A percentile compares a stretch with the other conserved stretches of the same genome.
Evolutionary conservation across 2,797 vertebrate species (phyloP).

Genomic region (Sebastes nivosus): DNA sequence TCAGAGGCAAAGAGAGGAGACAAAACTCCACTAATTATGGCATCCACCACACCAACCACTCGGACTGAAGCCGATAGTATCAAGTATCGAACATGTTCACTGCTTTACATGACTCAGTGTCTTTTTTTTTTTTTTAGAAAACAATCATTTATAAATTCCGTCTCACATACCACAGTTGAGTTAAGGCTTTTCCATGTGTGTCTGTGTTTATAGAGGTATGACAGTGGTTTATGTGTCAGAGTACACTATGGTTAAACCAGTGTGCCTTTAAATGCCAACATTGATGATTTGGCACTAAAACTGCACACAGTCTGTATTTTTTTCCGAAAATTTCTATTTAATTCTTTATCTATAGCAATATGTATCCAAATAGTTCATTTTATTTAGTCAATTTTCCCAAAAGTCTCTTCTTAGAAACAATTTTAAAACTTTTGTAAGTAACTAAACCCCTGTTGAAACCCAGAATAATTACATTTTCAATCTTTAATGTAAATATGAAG

Average conservation of each 20-base stretch:
- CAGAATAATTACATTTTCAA: background rate
- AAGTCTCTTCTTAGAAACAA: background rate
- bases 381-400: background rate
- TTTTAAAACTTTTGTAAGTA: background rate
- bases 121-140: background rate
- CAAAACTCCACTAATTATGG: conserved; percentile 66
- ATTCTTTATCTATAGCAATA: background rate
- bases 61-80: conserved; percentile 15
- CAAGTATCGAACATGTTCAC: conserved; percentile 28
- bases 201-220: conserved; percentile 33
- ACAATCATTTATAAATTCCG: conserved; percentile 15
- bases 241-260: conserved; percentile 16
- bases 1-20: conserved; percentile 44
- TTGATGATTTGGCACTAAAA: background rate
- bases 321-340: background rate
- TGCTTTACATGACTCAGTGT: background rate
- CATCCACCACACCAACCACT: conserved; percentile 35
- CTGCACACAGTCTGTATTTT: background rate
- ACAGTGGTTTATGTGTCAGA: conserved; percentile 11
- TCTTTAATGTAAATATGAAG: background rate
- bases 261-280: background rate
- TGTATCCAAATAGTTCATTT: background rate
- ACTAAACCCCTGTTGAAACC: background rate
- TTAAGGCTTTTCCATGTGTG: conserved; percentile 22
- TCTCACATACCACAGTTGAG: conserved; percentile 25